Base-by-base conservation (phyloP, 2,797 vertebrate genomes). In the Hephaestus fuliginosus region DNA sequence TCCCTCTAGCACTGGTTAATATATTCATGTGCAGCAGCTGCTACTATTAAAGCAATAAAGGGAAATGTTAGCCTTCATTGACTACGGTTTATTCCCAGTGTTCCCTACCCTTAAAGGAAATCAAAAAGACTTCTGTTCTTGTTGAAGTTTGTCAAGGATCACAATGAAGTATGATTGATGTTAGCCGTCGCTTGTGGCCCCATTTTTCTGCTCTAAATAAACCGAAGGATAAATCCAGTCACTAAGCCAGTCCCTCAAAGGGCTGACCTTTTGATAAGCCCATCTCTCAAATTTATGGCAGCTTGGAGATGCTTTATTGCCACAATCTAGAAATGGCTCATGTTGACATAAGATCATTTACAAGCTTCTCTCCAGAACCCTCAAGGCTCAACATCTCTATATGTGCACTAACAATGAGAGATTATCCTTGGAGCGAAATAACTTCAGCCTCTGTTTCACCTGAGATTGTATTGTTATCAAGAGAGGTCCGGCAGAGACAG, bases 141-240 rank as follows among this genome's bases (percentile, higher is more conserved):
- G 71, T 74, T 49, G 39, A 83, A 48, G 83, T 88, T 90, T 90
- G 88, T 91, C 86, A 82, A 85, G 67, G 76, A 86, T 88, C 81
- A 74, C 74, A 78, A 55, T 87, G 82, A 89, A 89, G 76, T 70
- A 51, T 92, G 93, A 95, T 91, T 83, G 91, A 93, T 93, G 87
- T 61, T 2, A 17, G 77, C 70, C 75, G 55, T 84, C 30, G 41
- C 83, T 74, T 49, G 74, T 78, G 77, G 86, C 87, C 88, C 83
- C 81, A 70, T 94, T 92, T 93, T 92, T 93, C 86, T 88, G 93
- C 93, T 93, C 93, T 90, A 92, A 93, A 94, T 93, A 93, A 94
- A 92, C 74, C 4, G 78, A 90, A 88, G 88, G 92, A 94, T 92
- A 91, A 93, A 93, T 92, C 93, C 91, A 89, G 86, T 88, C 82